phyloP scores from a whole-genome alignment of 2,797 vertebrate species.

The Anableps anableps region DNA sequence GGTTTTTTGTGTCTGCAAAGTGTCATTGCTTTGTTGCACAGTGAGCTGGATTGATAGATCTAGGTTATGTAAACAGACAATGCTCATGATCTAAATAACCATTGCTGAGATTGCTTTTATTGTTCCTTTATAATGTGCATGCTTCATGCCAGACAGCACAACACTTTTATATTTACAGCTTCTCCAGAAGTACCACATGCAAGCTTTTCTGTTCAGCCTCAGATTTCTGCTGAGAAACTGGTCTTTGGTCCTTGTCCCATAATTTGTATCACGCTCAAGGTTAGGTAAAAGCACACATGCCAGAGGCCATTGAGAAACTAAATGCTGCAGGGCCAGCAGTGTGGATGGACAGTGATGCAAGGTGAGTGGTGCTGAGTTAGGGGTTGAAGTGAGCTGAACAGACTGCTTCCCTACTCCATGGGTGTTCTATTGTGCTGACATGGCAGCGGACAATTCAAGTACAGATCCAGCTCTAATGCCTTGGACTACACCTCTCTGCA shows the following conservation, averaged over 20 bases:
- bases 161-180: conserved; percentile 14
- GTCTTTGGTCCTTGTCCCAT: conserved; percentile 21
- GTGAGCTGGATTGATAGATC: conserved; percentile 16
- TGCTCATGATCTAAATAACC: neutral
- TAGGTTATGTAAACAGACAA: conserved; percentile 18
- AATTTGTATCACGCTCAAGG: conserved; percentile 66
- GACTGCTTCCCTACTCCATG: conserved; percentile 49
- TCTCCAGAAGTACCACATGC: neutral
- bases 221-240: conserved; percentile 29
- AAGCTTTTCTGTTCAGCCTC: conserved; percentile 7
- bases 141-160: conserved; percentile 10
- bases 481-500: conserved; percentile 40
- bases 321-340: conserved; percentile 56
- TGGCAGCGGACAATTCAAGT: conserved; percentile 64
- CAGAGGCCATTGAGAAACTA: conserved; percentile 40
- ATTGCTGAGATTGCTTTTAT: conserved; percentile 17
- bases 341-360: conserved; percentile 38
- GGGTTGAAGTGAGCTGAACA: conserved; percentile 60
- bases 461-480: conserved; percentile 41
- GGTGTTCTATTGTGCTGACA: conserved; percentile 80
- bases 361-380: conserved; percentile 59
- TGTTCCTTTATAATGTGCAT: conserved; percentile 17
- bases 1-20: conserved; percentile 13
- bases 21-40: conserved; percentile 13
- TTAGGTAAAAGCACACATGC: conserved; percentile 38